A percentile compares a stretch with the other conserved stretches of the same genome.
phyloP scores from a whole-genome alignment of 2,888 invertebrate species.

The Lypha dubia region DNA sequence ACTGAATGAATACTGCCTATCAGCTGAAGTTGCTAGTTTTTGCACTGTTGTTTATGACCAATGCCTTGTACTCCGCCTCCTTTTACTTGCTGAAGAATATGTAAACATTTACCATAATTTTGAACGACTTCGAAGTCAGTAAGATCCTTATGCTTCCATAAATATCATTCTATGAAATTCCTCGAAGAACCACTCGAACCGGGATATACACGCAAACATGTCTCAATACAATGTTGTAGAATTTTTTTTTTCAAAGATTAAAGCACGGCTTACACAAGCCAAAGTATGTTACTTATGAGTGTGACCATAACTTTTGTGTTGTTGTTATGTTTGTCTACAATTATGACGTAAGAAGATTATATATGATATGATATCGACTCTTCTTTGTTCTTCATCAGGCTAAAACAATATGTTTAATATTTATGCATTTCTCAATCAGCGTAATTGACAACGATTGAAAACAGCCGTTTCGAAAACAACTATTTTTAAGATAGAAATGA shows the following conservation, averaged over 20 bases:
- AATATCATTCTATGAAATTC: slow-evolving; percentile 76
- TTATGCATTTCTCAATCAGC: too few relatives aligned
- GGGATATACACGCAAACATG: slow-evolving; percentile 76
- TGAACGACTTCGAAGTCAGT: slow-evolving; percentile 72
- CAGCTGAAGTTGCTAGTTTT: slow-evolving; percentile 76
- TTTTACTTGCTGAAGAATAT: slow-evolving; percentile 79
- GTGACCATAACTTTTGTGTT: too few relatives aligned
- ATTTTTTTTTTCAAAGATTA: slow-evolving; percentile 63
- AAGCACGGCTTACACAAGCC: too few relatives aligned
- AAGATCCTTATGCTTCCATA: slow-evolving; percentile 76
- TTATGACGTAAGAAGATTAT: too few relatives aligned
- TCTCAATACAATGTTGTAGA: slow-evolving; percentile 77
- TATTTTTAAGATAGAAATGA: too few relatives aligned
- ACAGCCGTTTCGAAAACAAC: too few relatives aligned
- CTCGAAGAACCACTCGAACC: slow-evolving; percentile 77
- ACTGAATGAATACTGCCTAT: slow-evolving; percentile 76
- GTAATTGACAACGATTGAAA: too few relatives aligned
- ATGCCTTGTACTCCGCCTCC: slow-evolving; percentile 77
- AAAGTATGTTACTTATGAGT: too few relatives aligned
- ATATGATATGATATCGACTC: too few relatives aligned
- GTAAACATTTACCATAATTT: slow-evolving; percentile 78
- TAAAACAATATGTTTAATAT: too few relatives aligned
- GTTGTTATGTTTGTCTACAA: too few relatives aligned
- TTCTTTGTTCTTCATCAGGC: too few relatives aligned
- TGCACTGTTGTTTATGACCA: slow-evolving; percentile 78